Base-by-base conservation (phyloP, 2,113 vertebrate genomes). In the Lepus europaeus region DNA sequence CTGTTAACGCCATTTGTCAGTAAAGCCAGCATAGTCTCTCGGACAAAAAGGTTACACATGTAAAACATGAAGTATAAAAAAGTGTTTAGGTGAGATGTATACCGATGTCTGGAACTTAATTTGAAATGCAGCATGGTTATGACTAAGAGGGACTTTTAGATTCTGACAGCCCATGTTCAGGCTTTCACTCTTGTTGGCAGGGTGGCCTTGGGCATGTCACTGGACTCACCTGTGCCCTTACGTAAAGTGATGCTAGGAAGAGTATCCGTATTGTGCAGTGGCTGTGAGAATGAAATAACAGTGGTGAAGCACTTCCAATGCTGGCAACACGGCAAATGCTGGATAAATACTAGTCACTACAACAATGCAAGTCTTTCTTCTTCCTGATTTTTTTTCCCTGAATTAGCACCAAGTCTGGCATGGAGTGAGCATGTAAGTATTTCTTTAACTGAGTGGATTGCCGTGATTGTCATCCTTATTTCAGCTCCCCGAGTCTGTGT, bases 51-150 rank as follows among this genome's bases (percentile, higher is more conserved):
- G 73, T 45, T 84, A 22, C 16, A 90, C 19, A 27, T 33, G n/a
- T 51, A 64, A 66, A 66, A 45, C 13, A 84, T 61, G 80, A 76
- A 73, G 39, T 81, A 82, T 61, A 64, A 91, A 93, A 86, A 81
- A 89, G 51, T 89, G 27, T 82, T 86, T 70, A 66, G 64, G 72
- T 31, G 10, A 64, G 59, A 72, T n/a, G 25, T 27, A 6, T 66
- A 17, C 23, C 33, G 16, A 79, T 56, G 51, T 6, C 16, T 45
- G 22, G 72, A 87, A 66, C 17, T 64, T 78, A 68, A 87, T 64
- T 68, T 81, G 29, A 87, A 92, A 76, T 69, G 29, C 33, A 83
- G 79, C 9, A 2, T 33, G 27, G 63, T 74, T 72, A 29, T 6
- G 16, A 45, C 22, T 19, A 85, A 77, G 16, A 89, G 20, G 9